Evolutionary conservation across 2,113 vertebrate genomes (phyloP), one percentile per base, ranked within the genome.

Genomic region (Neogale vison): DNA sequence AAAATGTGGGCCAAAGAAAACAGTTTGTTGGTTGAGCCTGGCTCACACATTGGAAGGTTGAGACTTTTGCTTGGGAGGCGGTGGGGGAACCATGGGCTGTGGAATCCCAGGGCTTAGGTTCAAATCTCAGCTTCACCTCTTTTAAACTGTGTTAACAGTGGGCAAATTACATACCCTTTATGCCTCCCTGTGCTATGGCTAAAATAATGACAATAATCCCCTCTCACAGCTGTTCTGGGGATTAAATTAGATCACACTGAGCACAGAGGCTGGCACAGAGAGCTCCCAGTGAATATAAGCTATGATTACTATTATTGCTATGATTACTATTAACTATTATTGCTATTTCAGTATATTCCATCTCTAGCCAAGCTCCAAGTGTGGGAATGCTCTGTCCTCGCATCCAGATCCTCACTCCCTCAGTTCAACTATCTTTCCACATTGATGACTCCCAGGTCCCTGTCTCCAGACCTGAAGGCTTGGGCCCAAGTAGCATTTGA

Each of bases 1-100:
- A 87, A 95, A 96, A 34, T 39, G 74, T 36, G 45, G 39, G 96
- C 97, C 96, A 96, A 97, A 95, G 52, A 86, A 97, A 98, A 96
- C 89, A 97, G 67, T 84, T 92, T 95, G 63, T 83, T 71, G 74
- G 14, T 47, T 20, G 59, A 95, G 57, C 26, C 50, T 76, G 74
- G 47, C 42, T 74, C 74, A 29, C 20, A 61, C 18, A 77, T 9
- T 83, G 0, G 2, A 81, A 81, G n/a, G n/a, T 3, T 72, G 76
- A 80, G 90, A 77, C 42, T 39, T 88, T 39, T 29, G 13, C 5
- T 45, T 69, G 18, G 18, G 29, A 4, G 34, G 36, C 3, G 20
- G 39, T 29, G 4, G 11, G 31, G 93, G 9, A 3, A 20, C 8
- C 20, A 9, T 3, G 6, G 81, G 50, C 67, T 86, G 57, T 61